Conservation (phyloP, 2,797 vertebrate genomes). For the Myripristis murdjan region DNA sequence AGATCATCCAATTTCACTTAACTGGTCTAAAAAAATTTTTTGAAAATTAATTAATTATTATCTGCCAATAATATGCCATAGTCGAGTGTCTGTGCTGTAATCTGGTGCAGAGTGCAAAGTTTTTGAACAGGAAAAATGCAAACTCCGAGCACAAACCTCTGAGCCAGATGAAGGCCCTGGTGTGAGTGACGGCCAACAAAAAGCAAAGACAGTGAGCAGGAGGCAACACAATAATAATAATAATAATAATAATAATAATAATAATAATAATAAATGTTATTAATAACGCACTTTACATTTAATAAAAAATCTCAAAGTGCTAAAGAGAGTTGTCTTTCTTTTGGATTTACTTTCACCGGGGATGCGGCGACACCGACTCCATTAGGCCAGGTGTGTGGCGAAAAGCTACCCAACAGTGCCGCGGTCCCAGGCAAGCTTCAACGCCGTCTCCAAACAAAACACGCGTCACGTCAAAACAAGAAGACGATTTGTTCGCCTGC, state of each 20-base stretch:
- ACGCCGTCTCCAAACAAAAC: conserved; percentile 21
- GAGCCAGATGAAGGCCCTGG: conserved; percentile 24
- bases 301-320: no score
- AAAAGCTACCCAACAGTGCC: conserved; percentile 21
- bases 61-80: neutral
- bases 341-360: neutral
- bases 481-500: no score
- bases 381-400: conserved; percentile 10
- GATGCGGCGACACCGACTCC: neutral
- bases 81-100: neutral
- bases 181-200: conserved; percentile 24
- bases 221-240: conserved; percentile 1
- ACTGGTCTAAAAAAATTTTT: neutral
- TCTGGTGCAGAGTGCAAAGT: neutral
- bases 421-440: conserved; percentile 2
- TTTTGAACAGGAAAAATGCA: neutral
- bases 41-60: neutral
- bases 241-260: no score
- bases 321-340: conserved; percentile 1
- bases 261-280: no score
- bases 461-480: conserved; percentile 10
- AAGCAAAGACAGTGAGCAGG: neutral
- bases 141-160: neutral
- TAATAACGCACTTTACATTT: no score
- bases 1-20: conserved; percentile 1